Conservation (phyloP, 1,140 invertebrate genomes). For the Drosophila tani region DNA sequence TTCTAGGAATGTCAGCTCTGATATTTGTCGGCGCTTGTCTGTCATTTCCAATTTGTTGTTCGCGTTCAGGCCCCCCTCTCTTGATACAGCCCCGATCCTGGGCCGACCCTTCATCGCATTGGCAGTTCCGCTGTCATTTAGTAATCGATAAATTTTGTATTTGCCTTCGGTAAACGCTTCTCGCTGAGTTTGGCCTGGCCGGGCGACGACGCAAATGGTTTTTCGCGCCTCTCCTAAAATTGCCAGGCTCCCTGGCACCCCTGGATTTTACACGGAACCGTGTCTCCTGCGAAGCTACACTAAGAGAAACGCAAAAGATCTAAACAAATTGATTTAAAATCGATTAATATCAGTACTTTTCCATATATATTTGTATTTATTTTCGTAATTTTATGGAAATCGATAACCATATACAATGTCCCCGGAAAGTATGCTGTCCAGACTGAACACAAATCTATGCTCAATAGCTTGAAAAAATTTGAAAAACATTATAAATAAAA, state of each 20-base stretch:
- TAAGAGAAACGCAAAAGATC: too few species aligned
- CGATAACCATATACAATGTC: too few species aligned
- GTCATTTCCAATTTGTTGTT: slow-evolving; percentile 74
- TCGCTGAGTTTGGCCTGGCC: slow-evolving; percentile 41
- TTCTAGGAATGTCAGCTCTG: slow-evolving; percentile 55
- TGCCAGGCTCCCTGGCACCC: slow-evolving; percentile 1
- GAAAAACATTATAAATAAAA: too few species aligned
- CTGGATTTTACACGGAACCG: too few species aligned
- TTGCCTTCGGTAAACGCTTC: slow-evolving; percentile 69
- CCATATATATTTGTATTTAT: too few species aligned
- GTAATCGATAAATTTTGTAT: slow-evolving; percentile 79
- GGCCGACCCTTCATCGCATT: slow-evolving; percentile 37
- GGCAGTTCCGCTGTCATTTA: slow-evolving; percentile 73
- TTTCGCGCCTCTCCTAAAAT: slow-evolving; percentile 5
- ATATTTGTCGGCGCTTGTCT: slow-evolving; percentile 77
- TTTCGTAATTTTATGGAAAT: too few species aligned
- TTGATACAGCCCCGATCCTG: neutral
- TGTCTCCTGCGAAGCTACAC: too few species aligned
- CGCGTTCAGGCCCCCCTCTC: slow-evolving; percentile 9
- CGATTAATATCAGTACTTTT: too few species aligned
- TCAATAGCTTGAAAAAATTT: too few species aligned
- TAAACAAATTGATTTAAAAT: too few species aligned
- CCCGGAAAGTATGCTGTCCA: too few species aligned
- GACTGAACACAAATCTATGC: too few species aligned
- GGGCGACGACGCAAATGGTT: slow-evolving; percentile 51